Base-by-base conservation (phyloP, 2,113 vertebrate species). In the Lagenorhynchus albirostris region DNA sequence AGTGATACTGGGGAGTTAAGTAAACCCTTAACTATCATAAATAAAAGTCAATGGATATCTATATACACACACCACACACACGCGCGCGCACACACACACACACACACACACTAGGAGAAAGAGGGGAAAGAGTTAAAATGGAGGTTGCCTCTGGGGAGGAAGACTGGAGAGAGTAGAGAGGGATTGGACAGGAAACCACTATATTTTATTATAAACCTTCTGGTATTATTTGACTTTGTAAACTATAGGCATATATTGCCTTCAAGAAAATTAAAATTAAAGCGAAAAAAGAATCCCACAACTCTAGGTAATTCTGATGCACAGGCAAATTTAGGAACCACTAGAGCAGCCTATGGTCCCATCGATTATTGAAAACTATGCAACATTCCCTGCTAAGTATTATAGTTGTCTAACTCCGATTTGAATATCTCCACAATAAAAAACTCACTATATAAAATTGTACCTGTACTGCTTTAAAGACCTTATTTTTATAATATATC, bases 191-290 rank as follows among this genome's bases (percentile, higher is more conserved):
- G 50, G 50, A 93, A 96, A 77, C 15, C 33, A 68, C 21, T 53
- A 20, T 36, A 29, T 81, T 94, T 89, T 84, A 33, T 60, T 47
- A 71, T 41, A 76, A 76, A 26, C 7, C 26, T 77, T 25, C 73
- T 58, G n/a, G 36, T 62, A 50, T 68, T 65, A 85, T 36, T 84
- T 90, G 13, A n/a, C 23, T 84, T 84, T 83, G 76, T 26, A 81
- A 86, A 92, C 68, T 76, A 62, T 47, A 5, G 41, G 21, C 38
- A 80, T 68, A 65, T 41, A 80, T 36, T 74, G 38, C 11, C 71
- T 81, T 89, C 58, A 80, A 97, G 47, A 89, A 77, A 85, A 91
- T 70, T 77, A 83, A 87, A 92, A 88, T 67, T 47, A 44, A 95
- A 84, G 60, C 10, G 11, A 70, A 85, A 81, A 65, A 38, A 88